Evolutionary conservation across 2,113 vertebrate species (phyloP).

Genomic region (Forbesichthys agassizii): DNA sequence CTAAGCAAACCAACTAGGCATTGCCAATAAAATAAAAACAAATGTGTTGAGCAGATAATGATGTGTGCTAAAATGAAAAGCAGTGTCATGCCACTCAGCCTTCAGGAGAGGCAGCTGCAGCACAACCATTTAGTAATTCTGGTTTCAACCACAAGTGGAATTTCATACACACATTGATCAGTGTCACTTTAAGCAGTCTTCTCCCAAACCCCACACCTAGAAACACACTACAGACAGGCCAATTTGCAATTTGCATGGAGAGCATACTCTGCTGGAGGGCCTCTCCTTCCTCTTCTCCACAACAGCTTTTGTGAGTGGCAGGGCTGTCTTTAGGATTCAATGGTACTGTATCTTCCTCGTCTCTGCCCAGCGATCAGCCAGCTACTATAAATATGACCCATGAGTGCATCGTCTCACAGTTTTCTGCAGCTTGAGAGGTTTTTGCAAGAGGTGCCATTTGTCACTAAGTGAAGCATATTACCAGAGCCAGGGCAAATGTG

Average conservation of each 20-base stretch:
- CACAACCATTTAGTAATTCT: too few species aligned
- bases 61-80: too few species aligned
- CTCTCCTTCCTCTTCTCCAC: background rate
- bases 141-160: too few species aligned
- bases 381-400: slow-evolving; percentile 59
- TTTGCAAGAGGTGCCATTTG: slow-evolving; percentile 45
- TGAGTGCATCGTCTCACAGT: slow-evolving; percentile 44
- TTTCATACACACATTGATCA: too few species aligned
- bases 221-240: too few species aligned
- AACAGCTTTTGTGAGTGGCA: slow-evolving; percentile 29
- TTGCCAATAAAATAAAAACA: too few species aligned
- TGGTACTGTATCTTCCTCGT: slow-evolving; percentile 28
- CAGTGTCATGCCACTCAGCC: too few species aligned
- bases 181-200: too few species aligned
- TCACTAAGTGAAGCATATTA: slow-evolving; percentile 43
- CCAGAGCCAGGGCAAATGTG: slow-evolving; percentile 35
- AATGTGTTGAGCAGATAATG: too few species aligned
- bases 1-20: too few species aligned
- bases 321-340: slow-evolving; percentile 31
- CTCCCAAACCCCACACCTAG: too few species aligned
- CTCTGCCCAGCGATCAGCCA: slow-evolving; percentile 38
- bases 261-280: slow-evolving; percentile 14
- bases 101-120: too few species aligned
- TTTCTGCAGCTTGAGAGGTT: slow-evolving; percentile 36
- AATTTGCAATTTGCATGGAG: slow-evolving; percentile 34